Evolutionary conservation across 1,140 invertebrate species (phyloP).

Genomic region (Neodiprion virginianus): DNA sequence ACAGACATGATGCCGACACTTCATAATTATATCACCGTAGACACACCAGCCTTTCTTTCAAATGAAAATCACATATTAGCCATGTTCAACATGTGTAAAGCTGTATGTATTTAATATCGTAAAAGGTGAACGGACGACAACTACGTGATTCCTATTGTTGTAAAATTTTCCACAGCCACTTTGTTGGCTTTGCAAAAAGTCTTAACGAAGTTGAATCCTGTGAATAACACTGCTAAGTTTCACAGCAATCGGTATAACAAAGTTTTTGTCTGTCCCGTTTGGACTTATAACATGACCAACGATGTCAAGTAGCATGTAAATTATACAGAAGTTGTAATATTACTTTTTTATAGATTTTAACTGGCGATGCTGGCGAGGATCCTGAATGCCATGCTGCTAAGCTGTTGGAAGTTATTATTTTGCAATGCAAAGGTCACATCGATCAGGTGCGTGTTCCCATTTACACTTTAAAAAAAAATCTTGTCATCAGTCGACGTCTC

Average conservation of each 20-base stretch:
- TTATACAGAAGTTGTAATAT: not conserved
- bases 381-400: constrained; percentile 97
- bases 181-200: too few relatives aligned
- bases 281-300: not conserved
- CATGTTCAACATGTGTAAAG: constrained; percentile 96
- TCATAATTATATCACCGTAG: constrained; percentile 97
- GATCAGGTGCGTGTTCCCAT: constrained; percentile 64
- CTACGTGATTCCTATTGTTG: too few relatives aligned
- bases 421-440: constrained; percentile 91
- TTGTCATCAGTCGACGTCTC: not conserved
- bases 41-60: constrained; percentile 90
- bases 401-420: constrained; percentile 94
- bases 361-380: constrained; percentile 89
- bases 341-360: constrained; percentile 66
- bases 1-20: constrained; percentile 98
- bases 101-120: constrained; percentile 63
- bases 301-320: not conserved
- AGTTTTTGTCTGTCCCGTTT: too few relatives aligned
- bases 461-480: constrained; percentile 13
- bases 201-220: too few relatives aligned
- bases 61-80: constrained; percentile 89
- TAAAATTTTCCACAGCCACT: too few relatives aligned
- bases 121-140: not conserved
- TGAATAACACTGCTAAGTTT: too few relatives aligned
- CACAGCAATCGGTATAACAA: too few relatives aligned